These are phyloP conservation scores for Anabas testudineus DNA, from an alignment of 2,797 vertebrate species.

Conservation along the genomic window DNA sequence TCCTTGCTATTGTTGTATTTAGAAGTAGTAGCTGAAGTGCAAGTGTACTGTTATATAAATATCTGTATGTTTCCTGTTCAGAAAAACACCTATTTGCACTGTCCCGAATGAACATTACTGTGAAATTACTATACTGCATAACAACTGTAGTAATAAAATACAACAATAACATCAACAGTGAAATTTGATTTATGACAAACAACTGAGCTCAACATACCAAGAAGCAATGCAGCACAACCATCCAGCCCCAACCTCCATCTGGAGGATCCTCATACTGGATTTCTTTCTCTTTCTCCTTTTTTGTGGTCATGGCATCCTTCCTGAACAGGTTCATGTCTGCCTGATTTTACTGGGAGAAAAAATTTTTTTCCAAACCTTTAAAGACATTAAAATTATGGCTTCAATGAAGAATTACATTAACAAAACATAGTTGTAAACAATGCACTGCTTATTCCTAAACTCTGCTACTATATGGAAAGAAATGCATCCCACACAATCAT, in stretches of 20 bases:
- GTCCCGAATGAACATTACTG: neutral
- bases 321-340: slow-evolving; percentile 77
- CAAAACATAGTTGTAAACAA: no score
- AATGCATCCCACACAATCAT: no score
- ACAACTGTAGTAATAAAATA: neutral
- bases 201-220: slow-evolving; percentile 82
- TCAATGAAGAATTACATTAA: no score
- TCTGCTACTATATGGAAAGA: no score
- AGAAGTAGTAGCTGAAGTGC: no score
- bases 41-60: no score
- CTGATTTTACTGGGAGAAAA: slow-evolving; percentile 65
- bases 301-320: slow-evolving; percentile 69
- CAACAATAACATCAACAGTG: neutral
- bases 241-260: slow-evolving; percentile 91
- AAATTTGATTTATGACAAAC: neutral
- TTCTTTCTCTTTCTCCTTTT: slow-evolving; percentile 75
- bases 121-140: neutral
- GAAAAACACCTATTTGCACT: no score
- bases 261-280: slow-evolving; percentile 77
- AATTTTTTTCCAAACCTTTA: no score
- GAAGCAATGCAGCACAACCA: slow-evolving; percentile 93
- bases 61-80: neutral
- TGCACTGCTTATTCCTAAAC: no score
- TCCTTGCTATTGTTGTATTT: no score
- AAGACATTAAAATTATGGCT: no score